Evolutionary conservation across 2,888 invertebrate species (phyloP), one percentile per base, ranked within the genome.

Genomic region (Melieria crassipennis): DNA sequence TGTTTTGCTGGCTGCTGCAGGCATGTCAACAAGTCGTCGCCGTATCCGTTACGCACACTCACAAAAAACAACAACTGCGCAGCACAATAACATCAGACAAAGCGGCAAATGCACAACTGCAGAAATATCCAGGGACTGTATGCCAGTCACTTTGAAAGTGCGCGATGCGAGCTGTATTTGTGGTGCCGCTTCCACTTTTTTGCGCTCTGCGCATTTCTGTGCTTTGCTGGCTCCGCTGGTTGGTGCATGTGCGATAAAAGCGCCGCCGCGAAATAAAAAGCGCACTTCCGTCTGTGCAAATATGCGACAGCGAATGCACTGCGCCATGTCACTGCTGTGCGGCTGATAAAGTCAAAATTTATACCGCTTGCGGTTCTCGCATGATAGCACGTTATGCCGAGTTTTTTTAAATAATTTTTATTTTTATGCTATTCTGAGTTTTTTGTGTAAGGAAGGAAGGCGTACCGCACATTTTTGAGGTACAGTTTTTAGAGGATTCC

Each of bases 281-380:
- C 52, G 52, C 9, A 7, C 13, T 52, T 52, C 52, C 9, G 52
- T 52, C 13, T 52, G n/a, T 13, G 9, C 13, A 52, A 52, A 52
- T 52, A 6, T 52, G 52, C 52, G 52, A n/a, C 5, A 5, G 13
- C 13, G 50, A 11, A 50, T 11, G 11, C 9, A 11, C 9, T 50
- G 50, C 50, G 50, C 50, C 50, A 2, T 50, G 9, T 7, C 11
- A 10, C 11, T 50, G 7, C 11, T 7, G 11, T 50, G 50, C 11
- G 50, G 11, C 7, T 13, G 52, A 52, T 52, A 52, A 52, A 52
- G 52, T 52, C 52, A 52, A 52, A 52, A 52, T 52, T 52, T 52
- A 52, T 52, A 13, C 52, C 52, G 52, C 52, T 13, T 52, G 52
- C n/a, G 52, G 52, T n/a, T 52, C 5, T 52, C 52, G 10, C 52